A percentile compares a stretch with the other conserved stretches of the same genome.
Evolutionary conservation across 2,888 invertebrate species (phyloP).

Genomic region (Diadegma fenestrale): DNA sequence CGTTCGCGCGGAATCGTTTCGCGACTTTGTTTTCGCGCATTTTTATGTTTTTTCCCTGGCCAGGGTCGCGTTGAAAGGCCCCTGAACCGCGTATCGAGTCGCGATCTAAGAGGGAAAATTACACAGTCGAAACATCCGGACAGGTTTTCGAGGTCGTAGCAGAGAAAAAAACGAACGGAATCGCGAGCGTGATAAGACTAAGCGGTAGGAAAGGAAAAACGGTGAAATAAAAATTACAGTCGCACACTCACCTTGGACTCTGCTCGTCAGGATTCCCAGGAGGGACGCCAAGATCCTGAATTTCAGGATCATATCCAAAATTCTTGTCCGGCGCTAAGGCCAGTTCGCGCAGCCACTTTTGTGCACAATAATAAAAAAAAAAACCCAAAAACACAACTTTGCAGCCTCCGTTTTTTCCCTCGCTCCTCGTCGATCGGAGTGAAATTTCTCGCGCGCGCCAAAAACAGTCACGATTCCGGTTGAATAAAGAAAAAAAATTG

Average conservation of each 20-base stretch:
- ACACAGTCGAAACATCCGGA: background rate
- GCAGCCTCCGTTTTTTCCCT: background rate
- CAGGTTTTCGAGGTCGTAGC: conserved; percentile 28
- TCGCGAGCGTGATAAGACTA: background rate
- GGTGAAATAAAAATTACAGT: conserved; percentile 2
- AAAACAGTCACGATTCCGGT: conserved; percentile 16
- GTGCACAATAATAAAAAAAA: background rate
- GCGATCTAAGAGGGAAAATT: background rate
- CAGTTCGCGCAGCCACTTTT: conserved; percentile 45
- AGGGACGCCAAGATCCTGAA: conserved; percentile 78
- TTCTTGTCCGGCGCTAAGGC: conserved; percentile 50
- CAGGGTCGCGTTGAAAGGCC: background rate
- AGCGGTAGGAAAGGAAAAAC: conserved; percentile 10
- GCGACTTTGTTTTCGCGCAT: background rate
- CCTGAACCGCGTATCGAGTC: background rate
- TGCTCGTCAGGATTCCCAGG: conserved; percentile 76
- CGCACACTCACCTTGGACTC: conserved; percentile 77
- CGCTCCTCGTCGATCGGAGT: conserved; percentile 18
- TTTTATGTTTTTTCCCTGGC: background rate
- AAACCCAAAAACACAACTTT: background rate
- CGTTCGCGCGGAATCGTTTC: background rate
- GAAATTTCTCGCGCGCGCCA: background rate
- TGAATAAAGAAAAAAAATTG: conserved; percentile 27
- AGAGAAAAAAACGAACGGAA: background rate
- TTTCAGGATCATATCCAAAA: conserved; percentile 76